Percentiles rank a stretch among this genome's conserved stretches.
Conservation (phyloP, 2,888 invertebrate species). For the Brachyptera putata region DNA sequence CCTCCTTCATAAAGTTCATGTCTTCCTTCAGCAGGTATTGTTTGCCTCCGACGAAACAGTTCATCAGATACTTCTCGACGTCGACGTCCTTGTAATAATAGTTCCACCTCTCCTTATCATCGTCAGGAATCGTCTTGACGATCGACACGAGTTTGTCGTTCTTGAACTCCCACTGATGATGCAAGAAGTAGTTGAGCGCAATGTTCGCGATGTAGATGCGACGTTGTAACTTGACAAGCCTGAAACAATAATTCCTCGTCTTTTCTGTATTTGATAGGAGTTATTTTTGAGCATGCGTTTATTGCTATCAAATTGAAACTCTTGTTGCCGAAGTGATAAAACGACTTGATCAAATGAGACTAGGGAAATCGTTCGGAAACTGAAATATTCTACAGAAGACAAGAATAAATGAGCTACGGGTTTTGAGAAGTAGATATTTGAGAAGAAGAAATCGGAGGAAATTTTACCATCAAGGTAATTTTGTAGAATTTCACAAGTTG, state of each 20-base stretch:
- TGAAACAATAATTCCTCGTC: conserved; percentile 47
- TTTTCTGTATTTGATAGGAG: too few species aligned
- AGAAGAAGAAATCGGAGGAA: too few species aligned
- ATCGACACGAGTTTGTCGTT: conserved; percentile 58
- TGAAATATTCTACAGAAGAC: too few species aligned
- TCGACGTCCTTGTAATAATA: conserved; percentile 50
- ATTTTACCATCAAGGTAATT: too few species aligned
- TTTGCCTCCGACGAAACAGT: conserved; percentile 59
- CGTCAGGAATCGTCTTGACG: conserved; percentile 48
- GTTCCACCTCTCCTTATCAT: conserved; percentile 55
- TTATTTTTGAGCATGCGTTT: too few species aligned
- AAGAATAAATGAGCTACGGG: too few species aligned
- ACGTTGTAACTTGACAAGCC: conserved; percentile 72
- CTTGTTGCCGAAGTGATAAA: too few species aligned
- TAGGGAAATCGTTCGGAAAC: too few species aligned
- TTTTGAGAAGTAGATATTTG: too few species aligned
- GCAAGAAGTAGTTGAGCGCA: conserved; percentile 68
- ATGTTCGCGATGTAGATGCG: conserved; percentile 70
- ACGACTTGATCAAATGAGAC: too few species aligned
- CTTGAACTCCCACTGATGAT: conserved; percentile 71
- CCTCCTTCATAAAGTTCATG: too few species aligned
- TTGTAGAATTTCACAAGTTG: too few species aligned
- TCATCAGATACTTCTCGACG: conserved; percentile 43
- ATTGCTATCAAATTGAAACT: background rate
- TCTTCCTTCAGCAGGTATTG: conserved; percentile 64